Conservation (phyloP, 2,113 vertebrate genomes). For the Pollimyrus isidori region DNA sequence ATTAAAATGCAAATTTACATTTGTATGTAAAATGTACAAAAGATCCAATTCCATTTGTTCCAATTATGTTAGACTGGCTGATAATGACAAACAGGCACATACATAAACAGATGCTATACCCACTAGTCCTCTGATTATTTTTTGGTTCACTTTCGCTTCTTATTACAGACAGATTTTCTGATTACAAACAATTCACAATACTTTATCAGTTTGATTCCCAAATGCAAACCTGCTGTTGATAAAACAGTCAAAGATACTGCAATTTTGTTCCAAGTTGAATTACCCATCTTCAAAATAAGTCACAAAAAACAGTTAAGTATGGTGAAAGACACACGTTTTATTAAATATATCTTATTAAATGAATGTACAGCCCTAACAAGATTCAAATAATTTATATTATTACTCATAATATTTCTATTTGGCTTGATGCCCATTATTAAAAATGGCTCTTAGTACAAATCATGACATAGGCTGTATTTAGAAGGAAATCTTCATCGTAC, state of each 20-base stretch:
- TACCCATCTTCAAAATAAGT: neutral
- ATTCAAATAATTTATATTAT: constrained; percentile 39
- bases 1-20: neutral
- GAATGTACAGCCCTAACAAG: constrained; percentile 57
- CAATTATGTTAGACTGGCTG: neutral
- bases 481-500: constrained; percentile 29
- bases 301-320: constrained; percentile 35
- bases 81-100: neutral
- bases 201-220: neutral
- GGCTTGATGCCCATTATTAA: constrained; percentile 50
- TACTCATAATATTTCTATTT: constrained; percentile 39
- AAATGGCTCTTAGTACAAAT: constrained; percentile 70
- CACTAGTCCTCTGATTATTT: neutral
- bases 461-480: constrained; percentile 49
- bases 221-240: neutral
- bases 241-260: neutral
- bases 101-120: neutral
- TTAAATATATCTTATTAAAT: constrained; percentile 61
- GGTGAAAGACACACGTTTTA: constrained; percentile 57
- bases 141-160: neutral
- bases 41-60: neutral
- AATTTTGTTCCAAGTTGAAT: neutral
- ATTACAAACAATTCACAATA: neutral
- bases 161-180: neutral
- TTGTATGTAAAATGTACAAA: neutral